Conservation (phyloP, 2,113 vertebrate genomes). For the Dissostichus mawsoni region DNA sequence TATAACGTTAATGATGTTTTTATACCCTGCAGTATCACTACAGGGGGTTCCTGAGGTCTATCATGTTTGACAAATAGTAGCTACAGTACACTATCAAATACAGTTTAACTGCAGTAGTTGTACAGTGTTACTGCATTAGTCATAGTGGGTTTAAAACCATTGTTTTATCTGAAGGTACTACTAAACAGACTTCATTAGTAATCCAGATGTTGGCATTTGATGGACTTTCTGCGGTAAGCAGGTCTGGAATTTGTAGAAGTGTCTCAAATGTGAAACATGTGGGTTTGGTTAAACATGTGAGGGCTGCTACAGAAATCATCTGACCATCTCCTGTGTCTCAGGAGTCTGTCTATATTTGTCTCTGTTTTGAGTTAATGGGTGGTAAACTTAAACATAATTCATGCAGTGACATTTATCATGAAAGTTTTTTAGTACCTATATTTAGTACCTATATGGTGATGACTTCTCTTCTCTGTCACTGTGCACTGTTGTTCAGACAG, state of each 20-base stretch:
- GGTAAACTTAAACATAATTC: not conserved
- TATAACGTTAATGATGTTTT: conserved; percentile 16
- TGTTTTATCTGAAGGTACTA: not conserved
- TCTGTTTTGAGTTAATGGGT: not conserved
- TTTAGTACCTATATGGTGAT: not conserved
- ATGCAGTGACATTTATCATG: not conserved
- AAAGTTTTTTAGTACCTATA: not conserved
- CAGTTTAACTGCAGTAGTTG: not conserved
- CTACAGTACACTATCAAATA: not conserved
- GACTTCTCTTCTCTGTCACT: conserved; percentile 6
- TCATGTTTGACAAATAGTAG: conserved; percentile 18
- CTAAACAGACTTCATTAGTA: not conserved
- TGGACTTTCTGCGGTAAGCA: not conserved
- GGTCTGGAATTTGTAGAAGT: not conserved
- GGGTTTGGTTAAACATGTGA: conserved; percentile 14
- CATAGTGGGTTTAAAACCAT: not conserved
- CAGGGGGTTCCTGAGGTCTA: not conserved
- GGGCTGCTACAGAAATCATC: conserved; percentile 1
- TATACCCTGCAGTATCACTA: not conserved
- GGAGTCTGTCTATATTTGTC: not conserved
- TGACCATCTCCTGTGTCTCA: conserved; percentile 18
- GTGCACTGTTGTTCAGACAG: conserved; percentile 38
- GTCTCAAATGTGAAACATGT: conserved; percentile 29
- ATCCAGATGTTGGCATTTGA: not conserved
- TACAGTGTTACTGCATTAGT: not conserved